Percentiles rank a stretch among this genome's conserved stretches.
Evolutionary conservation across 2,113 vertebrate genomes (phyloP).

Genomic region (Glareola pratincola): DNA sequence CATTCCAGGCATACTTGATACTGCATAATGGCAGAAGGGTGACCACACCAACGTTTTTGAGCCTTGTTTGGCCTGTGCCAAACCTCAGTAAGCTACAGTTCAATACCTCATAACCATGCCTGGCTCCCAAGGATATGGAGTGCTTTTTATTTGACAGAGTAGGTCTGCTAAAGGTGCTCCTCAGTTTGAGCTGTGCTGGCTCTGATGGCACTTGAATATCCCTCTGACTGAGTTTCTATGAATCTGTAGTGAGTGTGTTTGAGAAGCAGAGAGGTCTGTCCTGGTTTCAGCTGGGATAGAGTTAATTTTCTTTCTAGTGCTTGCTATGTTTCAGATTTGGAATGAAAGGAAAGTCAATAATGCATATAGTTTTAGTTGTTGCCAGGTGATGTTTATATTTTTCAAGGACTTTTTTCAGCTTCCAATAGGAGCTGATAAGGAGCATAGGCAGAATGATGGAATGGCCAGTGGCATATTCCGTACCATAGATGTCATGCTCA

Average conservation of each 20-base stretch:
- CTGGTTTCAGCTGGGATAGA: background rate
- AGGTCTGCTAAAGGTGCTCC: background rate
- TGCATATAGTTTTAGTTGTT: background rate
- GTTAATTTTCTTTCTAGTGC: background rate
- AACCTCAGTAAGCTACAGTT: background rate
- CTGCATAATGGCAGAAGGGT: background rate
- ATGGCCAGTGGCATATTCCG: background rate
- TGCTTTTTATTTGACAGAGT: background rate
- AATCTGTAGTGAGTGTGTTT: background rate
- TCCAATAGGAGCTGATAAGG: background rate
- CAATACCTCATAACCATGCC: background rate
- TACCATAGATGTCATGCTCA: background rate
- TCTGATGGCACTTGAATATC: background rate
- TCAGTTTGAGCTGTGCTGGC: background rate
- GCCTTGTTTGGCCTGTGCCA: background rate
- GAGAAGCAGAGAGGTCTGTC: background rate
- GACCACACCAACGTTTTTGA: background rate
- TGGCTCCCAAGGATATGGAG: background rate
- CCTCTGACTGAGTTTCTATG: background rate
- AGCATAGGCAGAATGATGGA: background rate
- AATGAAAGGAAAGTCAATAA: background rate
- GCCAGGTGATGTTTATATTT: background rate
- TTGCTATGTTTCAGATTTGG: background rate
- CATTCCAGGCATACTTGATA: background rate
- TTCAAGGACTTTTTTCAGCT: background rate